These are phyloP conservation scores for Calypte anna DNA, from an alignment of 2,113 vertebrate species.

Conservation along the genomic window DNA sequence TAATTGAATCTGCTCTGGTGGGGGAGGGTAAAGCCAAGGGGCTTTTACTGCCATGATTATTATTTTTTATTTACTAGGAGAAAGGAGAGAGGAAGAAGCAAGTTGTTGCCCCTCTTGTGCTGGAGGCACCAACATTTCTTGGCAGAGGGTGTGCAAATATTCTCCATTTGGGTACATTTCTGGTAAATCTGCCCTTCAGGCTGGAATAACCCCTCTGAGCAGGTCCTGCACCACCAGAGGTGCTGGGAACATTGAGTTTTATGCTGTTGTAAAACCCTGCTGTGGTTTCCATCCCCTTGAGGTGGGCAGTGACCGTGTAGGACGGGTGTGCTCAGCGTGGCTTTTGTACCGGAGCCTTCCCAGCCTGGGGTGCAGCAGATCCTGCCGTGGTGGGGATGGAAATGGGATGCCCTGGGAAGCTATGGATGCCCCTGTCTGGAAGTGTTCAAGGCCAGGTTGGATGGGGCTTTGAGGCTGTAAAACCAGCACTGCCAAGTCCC, in stretches of 20 bases:
- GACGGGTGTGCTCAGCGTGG: rapidly evolving
- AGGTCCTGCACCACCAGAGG: not conserved
- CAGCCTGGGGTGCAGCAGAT: not conserved
- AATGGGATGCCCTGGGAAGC: too few species aligned
- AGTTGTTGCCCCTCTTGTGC: not conserved
- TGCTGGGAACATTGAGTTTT: not conserved
- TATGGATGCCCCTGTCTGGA: too few species aligned
- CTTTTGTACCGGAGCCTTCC: not conserved
- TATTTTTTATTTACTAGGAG: constrained; percentile 17
- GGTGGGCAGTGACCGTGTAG: not conserved
- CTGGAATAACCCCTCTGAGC: constrained; percentile 3
- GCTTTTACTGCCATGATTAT: not conserved
- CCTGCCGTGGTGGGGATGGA: not conserved
- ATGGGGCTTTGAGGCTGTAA: too few species aligned
- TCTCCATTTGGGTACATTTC: not conserved
- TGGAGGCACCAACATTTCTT: not conserved
- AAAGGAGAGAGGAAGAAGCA: not conserved
- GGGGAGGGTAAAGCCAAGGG: constrained; percentile 13
- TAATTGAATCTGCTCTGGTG: constrained; percentile 5
- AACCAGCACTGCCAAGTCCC: too few species aligned
- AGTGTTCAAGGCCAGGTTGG: too few species aligned
- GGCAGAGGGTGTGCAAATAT: not conserved
- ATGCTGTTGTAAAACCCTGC: not conserved
- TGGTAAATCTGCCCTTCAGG: constrained; percentile 17
- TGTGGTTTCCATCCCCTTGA: not conserved